A percentile compares a stretch with the other conserved stretches of the same genome.
These are phyloP conservation scores for Neostethus bicornis DNA, from an alignment of 2,797 vertebrate species.

Conservation along the genomic window DNA sequence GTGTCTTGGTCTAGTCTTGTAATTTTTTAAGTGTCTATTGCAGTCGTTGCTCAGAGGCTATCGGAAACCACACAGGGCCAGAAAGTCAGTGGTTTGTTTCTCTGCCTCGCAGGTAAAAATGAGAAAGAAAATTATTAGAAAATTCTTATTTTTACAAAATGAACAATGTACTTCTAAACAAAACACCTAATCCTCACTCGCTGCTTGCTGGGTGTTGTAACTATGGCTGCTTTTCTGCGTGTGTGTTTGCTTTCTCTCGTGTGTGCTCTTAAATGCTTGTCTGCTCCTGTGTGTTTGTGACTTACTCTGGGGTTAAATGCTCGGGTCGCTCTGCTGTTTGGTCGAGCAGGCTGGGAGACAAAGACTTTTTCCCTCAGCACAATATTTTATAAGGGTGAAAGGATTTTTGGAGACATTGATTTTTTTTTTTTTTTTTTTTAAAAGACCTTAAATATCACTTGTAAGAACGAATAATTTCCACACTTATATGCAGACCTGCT, in stretches of 20 bases:
- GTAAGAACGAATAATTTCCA: constrained; percentile 55
- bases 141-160: neutral
- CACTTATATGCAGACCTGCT: constrained; percentile 58
- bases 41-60: neutral
- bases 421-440: constrained; percentile 17
- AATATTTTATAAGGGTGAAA: constrained; percentile 14
- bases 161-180: constrained; percentile 5
- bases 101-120: neutral
- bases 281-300: neutral
- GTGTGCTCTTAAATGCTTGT: neutral
- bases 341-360: neutral
- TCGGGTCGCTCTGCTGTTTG: neutral
- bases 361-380: neutral
- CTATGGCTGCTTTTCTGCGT: neutral
- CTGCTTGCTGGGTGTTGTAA: neutral
- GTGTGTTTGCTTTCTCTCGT: neutral
- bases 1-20: constrained; percentile 20
- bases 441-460: constrained; percentile 33
- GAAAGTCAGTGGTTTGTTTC: constrained; percentile 1
- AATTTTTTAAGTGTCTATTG: constrained; percentile 5
- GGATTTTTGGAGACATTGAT: constrained; percentile 45
- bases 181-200: neutral
- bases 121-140: neutral
- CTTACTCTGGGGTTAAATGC: neutral
- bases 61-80: neutral